These are phyloP conservation scores for Stratiomys singularior DNA, from an alignment of 2,888 invertebrate species.

Conservation along the genomic window DNA sequence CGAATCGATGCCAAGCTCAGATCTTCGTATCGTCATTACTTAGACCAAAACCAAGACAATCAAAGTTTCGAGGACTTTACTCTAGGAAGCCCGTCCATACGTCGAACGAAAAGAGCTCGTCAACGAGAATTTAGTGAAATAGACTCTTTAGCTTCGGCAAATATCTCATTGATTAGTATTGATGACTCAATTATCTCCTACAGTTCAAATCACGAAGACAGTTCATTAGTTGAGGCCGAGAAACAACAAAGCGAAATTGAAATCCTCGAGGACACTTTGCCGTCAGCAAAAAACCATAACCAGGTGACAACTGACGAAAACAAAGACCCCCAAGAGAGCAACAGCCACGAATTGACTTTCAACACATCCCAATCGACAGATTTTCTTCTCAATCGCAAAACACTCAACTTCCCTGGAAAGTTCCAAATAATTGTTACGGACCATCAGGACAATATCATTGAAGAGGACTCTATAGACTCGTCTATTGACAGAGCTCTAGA, in stretches of 20 bases:
- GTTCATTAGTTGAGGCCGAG: slow-evolving; percentile 47
- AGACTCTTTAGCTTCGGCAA: slow-evolving; percentile 47
- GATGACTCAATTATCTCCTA: slow-evolving; percentile 16
- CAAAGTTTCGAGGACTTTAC: slow-evolving; percentile 22
- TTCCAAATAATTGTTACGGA: slow-evolving; percentile 64
- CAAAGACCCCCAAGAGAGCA: slow-evolving; percentile 53
- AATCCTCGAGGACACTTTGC: slow-evolving; percentile 60
- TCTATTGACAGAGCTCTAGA: not conserved
- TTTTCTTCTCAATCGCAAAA: slow-evolving; percentile 66
- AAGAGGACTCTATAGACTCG: slow-evolving; percentile 61
- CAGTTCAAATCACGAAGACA: slow-evolving; percentile 23
- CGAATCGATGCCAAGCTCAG: slow-evolving; percentile 77
- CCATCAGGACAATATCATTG: slow-evolving; percentile 63
- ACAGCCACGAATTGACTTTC: not conserved
- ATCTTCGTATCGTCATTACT: slow-evolving; percentile 58
- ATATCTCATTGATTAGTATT: slow-evolving; percentile 23
- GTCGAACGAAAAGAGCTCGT: slow-evolving; percentile 61
- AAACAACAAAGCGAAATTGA: slow-evolving; percentile 51
- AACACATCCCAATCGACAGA: slow-evolving; percentile 55
- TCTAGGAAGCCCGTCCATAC: slow-evolving; percentile 56
- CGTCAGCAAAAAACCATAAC: slow-evolving; percentile 53
- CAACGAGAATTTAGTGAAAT: slow-evolving; percentile 57
- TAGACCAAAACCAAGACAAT: not conserved
- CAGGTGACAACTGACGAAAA: slow-evolving; percentile 57
- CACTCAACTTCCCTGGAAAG: slow-evolving; percentile 52